phyloP scores from a whole-genome alignment of 2,888 invertebrate species.

The Lasioglossum morio region DNA sequence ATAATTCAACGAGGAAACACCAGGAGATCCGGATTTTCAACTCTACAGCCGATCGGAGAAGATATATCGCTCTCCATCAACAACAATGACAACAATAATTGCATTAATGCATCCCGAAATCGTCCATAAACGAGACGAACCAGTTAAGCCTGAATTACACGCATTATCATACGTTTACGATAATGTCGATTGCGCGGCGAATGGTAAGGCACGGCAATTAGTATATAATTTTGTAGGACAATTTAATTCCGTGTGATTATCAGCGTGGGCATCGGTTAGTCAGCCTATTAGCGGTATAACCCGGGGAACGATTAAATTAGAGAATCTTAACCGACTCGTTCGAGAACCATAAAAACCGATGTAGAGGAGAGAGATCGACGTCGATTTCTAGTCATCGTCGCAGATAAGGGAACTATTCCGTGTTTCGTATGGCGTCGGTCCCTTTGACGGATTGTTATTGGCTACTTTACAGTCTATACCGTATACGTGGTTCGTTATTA shows the following conservation, averaged over 20 bases:
- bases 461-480: constrained; percentile 6
- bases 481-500: constrained; percentile 23
- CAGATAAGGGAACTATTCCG: constrained; percentile 39
- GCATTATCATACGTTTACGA: background rate
- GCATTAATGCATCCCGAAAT: background rate
- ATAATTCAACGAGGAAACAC: background rate
- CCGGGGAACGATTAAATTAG: constrained; percentile 48
- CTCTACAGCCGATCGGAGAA: background rate
- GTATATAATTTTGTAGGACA: background rate
- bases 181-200: background rate
- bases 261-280: constrained; percentile 32
- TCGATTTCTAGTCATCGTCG: background rate
- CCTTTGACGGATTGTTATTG: constrained; percentile 50
- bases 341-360: background rate
- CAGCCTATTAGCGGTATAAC: constrained; percentile 44
- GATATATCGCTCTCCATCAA: background rate
- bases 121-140: background rate
- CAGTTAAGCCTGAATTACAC: background rate
- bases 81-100: background rate
- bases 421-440: background rate
- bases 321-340: constrained; percentile 24
- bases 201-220: background rate
- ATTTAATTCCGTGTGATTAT: constrained; percentile 37
- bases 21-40: background rate
- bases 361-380: background rate